Conservation (phyloP, 1,140 invertebrate species). For the Tetramorium alpestre region DNA sequence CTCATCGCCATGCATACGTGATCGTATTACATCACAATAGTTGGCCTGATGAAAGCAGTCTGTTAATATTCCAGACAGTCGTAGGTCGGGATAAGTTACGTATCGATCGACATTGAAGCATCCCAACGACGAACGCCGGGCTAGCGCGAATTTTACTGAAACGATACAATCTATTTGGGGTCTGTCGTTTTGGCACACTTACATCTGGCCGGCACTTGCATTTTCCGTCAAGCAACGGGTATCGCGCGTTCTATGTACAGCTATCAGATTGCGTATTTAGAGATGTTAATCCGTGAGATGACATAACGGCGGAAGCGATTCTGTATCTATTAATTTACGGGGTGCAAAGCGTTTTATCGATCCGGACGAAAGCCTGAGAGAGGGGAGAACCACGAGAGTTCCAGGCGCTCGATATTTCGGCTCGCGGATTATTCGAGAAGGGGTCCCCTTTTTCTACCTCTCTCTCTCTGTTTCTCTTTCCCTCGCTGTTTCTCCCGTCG, state of each 20-base stretch:
- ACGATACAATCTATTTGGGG: constrained; percentile 33
- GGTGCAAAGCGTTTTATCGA: constrained; percentile 45
- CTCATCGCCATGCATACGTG: background rate
- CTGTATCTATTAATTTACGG: background rate
- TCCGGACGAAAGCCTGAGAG: background rate
- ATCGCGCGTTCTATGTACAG: background rate
- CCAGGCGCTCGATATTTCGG: constrained; percentile 43
- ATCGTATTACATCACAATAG: constrained; percentile 8
- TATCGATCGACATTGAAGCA: constrained; percentile 6
- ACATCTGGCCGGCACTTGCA: constrained; percentile 8
- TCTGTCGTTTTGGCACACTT: constrained; percentile 41
- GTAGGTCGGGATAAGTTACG: constrained; percentile 19
- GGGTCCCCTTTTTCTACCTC: background rate
- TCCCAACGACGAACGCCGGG: background rate
- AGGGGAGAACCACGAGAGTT: constrained; percentile 4
- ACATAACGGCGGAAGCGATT: background rate
- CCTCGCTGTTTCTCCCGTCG: background rate
- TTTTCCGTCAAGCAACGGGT: background rate
- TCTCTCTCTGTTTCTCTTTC: background rate
- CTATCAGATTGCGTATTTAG: background rate
- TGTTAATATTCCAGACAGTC: constrained; percentile 35
- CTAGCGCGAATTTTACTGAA: constrained; percentile 13
- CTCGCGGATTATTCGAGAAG: constrained; percentile 32
- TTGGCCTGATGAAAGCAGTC: background rate
- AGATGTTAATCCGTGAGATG: background rate